Evolutionary conservation across 2,113 vertebrate genomes (phyloP).

Genomic region (Crypturellus undulatus): DNA sequence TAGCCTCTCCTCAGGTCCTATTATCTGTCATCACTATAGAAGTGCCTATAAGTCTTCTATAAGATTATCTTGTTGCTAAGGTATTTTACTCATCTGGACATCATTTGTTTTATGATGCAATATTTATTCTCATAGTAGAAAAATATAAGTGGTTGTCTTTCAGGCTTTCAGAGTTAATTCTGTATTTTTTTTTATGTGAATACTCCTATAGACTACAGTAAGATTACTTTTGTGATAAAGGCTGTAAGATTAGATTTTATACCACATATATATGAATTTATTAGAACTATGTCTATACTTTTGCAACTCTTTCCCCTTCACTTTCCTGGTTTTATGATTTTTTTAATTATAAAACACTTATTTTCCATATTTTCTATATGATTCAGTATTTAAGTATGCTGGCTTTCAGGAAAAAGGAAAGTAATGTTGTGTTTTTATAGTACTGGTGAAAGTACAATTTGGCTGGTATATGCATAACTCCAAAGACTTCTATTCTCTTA

Average conservation of each 20-base stretch:
- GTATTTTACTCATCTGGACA: conserved; percentile 19
- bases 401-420: neutral
- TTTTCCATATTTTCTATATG: conserved; percentile 13
- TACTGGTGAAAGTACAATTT: conserved; percentile 4
- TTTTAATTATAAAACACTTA: neutral
- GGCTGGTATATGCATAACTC: neutral
- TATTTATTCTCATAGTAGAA: conserved; percentile 25
- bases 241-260: neutral
- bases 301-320: neutral
- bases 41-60: neutral
- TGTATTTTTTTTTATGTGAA: neutral
- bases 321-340: neutral
- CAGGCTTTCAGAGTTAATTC: neutral
- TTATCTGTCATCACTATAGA: conserved; percentile 11
- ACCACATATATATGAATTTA: neutral
- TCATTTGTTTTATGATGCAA: neutral
- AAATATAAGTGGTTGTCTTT: neutral
- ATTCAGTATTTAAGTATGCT: conserved; percentile 4
- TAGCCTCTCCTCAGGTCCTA: neutral
- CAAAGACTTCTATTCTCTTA: neutral
- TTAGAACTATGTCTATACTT: neutral
- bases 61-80: conserved; percentile 8
- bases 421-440: neutral
- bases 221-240: neutral
- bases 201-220: neutral